These are phyloP conservation scores for Glandiceps talaboti DNA, from an alignment of 53 echinoderm and acorn worm genomes.

Conservation along the genomic window DNA sequence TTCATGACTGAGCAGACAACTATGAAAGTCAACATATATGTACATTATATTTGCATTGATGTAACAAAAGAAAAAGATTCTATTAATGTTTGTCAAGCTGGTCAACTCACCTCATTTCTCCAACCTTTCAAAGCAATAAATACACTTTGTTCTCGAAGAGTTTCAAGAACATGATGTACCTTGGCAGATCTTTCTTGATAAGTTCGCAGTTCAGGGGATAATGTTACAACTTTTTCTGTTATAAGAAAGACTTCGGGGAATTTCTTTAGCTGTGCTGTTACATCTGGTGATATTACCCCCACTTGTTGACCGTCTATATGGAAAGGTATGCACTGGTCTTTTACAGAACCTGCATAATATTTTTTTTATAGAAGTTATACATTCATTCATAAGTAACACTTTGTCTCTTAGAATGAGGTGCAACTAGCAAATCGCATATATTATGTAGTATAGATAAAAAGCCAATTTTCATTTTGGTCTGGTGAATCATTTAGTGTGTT, in stretches of 20 bases:
- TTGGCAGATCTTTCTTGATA: conserved; percentile 38
- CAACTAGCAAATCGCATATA: too few species aligned
- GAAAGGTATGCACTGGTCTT: conserved; percentile 28
- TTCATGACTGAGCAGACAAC: too few species aligned
- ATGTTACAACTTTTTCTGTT: background rate
- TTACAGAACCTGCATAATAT: conserved; percentile 27
- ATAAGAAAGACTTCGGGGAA: conserved; percentile 16
- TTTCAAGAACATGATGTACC: conserved; percentile 29
- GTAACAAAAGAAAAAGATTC: too few species aligned
- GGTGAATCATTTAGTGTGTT: too few species aligned
- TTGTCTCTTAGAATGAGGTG: too few species aligned
- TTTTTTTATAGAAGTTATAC: too few species aligned
- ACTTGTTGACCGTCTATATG: conserved; percentile 25
- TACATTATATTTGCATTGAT: too few species aligned
- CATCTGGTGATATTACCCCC: conserved; percentile 27
- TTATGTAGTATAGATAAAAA: too few species aligned
- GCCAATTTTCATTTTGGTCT: too few species aligned
- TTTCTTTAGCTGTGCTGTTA: conserved; percentile 14
- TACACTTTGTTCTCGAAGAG: conserved; percentile 18
- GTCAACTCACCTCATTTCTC: conserved; percentile 69
- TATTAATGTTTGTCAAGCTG: too few species aligned
- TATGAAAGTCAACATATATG: too few species aligned
- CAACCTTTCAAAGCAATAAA: conserved; percentile 46
- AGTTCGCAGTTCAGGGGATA: conserved; percentile 33
- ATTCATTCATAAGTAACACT: too few species aligned